Evolutionary conservation across 2,888 invertebrate species (phyloP), one percentile per base, ranked within the genome.

Genomic region (Antheraea yamamai): DNA sequence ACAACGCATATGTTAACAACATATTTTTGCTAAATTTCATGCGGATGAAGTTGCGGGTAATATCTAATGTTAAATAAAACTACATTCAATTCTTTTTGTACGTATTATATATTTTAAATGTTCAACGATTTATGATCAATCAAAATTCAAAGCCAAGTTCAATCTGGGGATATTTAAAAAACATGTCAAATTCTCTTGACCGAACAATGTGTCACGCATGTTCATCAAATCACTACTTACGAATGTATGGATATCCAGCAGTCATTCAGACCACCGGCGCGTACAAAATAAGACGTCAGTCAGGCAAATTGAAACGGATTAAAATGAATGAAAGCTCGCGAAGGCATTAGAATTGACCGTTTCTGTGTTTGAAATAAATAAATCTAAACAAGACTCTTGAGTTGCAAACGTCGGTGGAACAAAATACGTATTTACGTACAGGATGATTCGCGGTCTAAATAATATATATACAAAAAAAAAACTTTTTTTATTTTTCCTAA

Each of bases 221-320:
- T 70, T 70, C 39, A 70, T 70, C 70, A 70, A 70, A 70, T 70
- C 70, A 39, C 39, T 74, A 20, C 74, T 39, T 74, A 47, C 74
- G 61, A 74, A 71, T 58, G 55, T 75, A 72, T 71, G 47, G 71
- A 76, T 72, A 72, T 76, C 73, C 75, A 77, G 73, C 76, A 79
- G 79, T 80, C 76, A 80, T 82, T 77, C 78, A 85, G 94, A 93
- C 94, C 94, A 93, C 93, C 94, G 30, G 73, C 58, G 82, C 81
- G 90, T 88, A 88, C 92, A 87, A 93, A 93, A 93, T 92, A 92
- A 93, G 93, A 92, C 88, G 87, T 90, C 89, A 88, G 87, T 90
- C 89, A 88, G 87, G 88, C 91, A 92, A 92, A 93, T 94, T 92
- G 93, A 90, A 89, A 87, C 86, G 86, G 87, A 89, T 91, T 89